Conservation (phyloP, 2,888 invertebrate genomes). For the Magallana nippona region DNA sequence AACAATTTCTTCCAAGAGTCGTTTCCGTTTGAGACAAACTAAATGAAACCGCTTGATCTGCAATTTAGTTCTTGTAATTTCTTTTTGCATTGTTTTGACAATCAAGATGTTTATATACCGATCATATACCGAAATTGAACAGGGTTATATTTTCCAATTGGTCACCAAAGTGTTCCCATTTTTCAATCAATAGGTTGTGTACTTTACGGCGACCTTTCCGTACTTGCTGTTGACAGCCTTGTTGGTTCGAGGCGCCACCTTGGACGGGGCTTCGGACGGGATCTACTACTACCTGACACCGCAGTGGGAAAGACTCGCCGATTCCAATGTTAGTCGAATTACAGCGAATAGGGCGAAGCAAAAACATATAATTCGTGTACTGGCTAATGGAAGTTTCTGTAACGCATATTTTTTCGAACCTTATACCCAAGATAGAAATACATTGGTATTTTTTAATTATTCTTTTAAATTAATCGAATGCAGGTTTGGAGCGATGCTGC, state of each 20-base stretch:
- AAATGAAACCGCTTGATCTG: too few species aligned
- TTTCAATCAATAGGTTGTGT: slow-evolving; percentile 60
- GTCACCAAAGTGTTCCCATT: slow-evolving; percentile 63
- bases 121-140: too few species aligned
- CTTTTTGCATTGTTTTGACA: too few species aligned
- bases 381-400: too few species aligned
- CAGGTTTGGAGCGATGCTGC: slow-evolving; percentile 70
- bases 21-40: too few species aligned
- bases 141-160: background rate
- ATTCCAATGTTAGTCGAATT: slow-evolving; percentile 82
- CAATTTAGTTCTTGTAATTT: too few species aligned
- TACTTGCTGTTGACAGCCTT: slow-evolving; percentile 81
- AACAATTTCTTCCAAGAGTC: too few species aligned
- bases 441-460: background rate
- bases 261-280: slow-evolving; percentile 89
- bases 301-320: slow-evolving; percentile 86
- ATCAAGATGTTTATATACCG: too few species aligned
- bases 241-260: slow-evolving; percentile 87
- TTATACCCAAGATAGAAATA: too few species aligned
- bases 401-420: too few species aligned
- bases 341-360: too few species aligned
- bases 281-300: slow-evolving; percentile 88
- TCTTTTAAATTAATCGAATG: background rate
- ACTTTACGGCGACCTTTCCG: slow-evolving; percentile 61
- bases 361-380: too few species aligned